Conservation (phyloP, 2,797 vertebrate species). For the Hydrophis major region DNA sequence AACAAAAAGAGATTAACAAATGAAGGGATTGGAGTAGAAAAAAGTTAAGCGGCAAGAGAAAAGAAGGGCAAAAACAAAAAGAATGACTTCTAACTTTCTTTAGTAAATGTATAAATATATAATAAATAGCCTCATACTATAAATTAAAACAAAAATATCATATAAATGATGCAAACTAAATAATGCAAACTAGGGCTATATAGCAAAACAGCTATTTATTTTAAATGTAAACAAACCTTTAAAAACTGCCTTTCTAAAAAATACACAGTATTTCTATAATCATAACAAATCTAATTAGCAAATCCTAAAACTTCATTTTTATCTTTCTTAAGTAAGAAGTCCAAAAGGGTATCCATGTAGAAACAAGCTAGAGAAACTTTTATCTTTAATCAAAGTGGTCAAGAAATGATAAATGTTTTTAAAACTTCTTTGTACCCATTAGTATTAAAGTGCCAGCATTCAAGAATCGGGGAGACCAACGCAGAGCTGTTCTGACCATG, state of each 20-base stretch:
- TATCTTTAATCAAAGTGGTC: not conserved
- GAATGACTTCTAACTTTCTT: not conserved
- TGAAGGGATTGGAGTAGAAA: not conserved
- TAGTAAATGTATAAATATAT: not conserved
- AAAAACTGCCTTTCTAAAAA: not conserved
- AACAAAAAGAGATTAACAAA: not conserved
- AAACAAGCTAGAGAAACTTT: not conserved
- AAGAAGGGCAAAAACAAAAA: not conserved
- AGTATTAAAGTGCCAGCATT: not conserved
- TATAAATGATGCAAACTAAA: not conserved
- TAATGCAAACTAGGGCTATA: not conserved
- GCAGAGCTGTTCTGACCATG: not conserved
- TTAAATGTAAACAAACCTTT: too few relatives aligned
- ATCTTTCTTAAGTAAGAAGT: not conserved
- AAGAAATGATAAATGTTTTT: not conserved
- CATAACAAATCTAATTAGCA: not conserved
- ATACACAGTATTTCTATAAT: not conserved
- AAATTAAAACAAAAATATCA: not conserved
- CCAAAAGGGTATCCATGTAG: not conserved
- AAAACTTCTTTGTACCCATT: not conserved
- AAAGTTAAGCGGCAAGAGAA: not conserved
- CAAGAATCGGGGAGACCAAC: not conserved
- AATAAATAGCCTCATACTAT: not conserved
- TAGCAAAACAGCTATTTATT: not conserved
- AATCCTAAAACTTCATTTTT: not conserved